A percentile compares a stretch with the other conserved stretches of the same genome.
Conservation (phyloP, 2,797 vertebrate genomes). For the Scolopax rusticola region DNA sequence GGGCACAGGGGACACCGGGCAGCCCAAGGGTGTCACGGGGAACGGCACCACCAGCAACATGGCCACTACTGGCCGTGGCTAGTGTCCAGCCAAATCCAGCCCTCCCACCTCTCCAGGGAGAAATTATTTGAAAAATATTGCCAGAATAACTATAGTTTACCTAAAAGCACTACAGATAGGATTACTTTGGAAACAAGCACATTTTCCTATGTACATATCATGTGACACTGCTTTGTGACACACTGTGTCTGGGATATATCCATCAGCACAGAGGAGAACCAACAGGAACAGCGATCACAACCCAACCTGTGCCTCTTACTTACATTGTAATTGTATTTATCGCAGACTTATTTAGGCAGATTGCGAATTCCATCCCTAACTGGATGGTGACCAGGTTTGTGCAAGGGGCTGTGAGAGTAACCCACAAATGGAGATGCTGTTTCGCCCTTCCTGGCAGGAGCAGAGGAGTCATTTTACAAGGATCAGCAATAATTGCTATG, state of each 20-base stretch:
- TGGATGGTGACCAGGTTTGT: not conserved
- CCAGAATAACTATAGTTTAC: not conserved
- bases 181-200: not conserved
- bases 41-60: not conserved
- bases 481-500: not conserved
- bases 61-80: not conserved
- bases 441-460: not conserved
- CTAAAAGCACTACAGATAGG: not conserved
- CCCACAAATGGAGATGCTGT: not conserved
- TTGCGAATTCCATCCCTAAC: not conserved
- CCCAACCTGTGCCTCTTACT: not conserved
- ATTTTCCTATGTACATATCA: not conserved
- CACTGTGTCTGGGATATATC: not conserved
- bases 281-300: not conserved
- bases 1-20: fast-evolving
- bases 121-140: not conserved
- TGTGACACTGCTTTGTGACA: not conserved
- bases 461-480: not conserved
- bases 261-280: not conserved
- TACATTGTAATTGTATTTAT: not conserved
- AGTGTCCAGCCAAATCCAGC: not conserved
- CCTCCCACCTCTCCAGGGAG: not conserved
- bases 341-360: not conserved
- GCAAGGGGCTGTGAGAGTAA: not conserved
- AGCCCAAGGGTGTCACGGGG: not conserved